Evolutionary conservation across 1,140 invertebrate genomes (phyloP).

Genomic region (Dreissena rostriformis): DNA sequence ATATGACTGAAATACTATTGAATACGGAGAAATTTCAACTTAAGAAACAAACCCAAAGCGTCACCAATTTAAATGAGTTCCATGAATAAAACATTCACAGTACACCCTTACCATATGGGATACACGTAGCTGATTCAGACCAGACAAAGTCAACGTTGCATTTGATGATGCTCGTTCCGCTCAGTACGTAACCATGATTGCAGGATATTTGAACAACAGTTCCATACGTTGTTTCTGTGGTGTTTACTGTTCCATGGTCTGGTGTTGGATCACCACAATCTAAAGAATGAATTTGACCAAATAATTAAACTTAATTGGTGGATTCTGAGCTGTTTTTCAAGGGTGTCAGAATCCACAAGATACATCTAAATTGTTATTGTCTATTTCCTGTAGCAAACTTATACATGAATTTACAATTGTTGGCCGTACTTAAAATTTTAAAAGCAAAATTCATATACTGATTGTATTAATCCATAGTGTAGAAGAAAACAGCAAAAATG

Average conservation of each 20-base stretch:
- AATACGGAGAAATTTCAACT: no score
- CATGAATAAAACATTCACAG: neutral
- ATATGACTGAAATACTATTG: no score
- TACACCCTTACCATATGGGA: neutral
- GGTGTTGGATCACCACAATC: constrained; percentile 18
- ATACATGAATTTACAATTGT: no score
- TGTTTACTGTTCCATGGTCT: constrained; percentile 5
- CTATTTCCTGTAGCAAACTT: no score
- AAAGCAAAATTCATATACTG: no score
- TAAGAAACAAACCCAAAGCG: neutral
- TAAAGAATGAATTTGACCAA: neutral
- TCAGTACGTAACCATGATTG: constrained; percentile 14
- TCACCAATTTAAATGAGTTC: neutral
- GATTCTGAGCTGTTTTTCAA: no score
- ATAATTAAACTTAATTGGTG: no score
- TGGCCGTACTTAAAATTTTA: no score
- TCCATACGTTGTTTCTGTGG: constrained; percentile 10
- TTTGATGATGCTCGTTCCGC: neutral
- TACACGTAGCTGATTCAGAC: neutral
- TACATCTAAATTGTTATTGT: no score
- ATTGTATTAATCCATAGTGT: no score
- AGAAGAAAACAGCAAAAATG: no score
- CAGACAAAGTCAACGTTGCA: neutral
- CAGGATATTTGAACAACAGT: constrained; percentile 16
- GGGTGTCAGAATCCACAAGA: no score